phyloP scores from a whole-genome alignment of 2,888 invertebrate genomes.

The Rotaria sp. region DNA sequence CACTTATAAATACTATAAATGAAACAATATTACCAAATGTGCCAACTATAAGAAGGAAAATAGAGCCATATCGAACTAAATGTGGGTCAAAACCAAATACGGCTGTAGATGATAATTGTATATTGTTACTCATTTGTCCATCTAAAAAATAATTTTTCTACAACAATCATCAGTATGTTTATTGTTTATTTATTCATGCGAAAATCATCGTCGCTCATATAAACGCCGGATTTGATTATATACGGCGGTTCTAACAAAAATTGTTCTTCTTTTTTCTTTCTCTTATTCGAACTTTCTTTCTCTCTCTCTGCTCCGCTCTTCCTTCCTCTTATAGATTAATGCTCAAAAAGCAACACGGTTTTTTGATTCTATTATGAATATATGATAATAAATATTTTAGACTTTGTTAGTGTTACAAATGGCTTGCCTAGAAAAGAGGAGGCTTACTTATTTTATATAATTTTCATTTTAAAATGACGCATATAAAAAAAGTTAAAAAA shows the following conservation, averaged over 20 bases:
- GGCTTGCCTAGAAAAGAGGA: background rate
- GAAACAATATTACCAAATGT: constrained; percentile 38
- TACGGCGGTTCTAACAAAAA: background rate
- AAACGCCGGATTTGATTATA: background rate
- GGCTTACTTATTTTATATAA: background rate
- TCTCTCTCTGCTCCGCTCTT: background rate
- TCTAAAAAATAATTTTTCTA: background rate
- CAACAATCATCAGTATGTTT: background rate
- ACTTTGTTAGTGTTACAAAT: background rate
- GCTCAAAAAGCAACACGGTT: background rate
- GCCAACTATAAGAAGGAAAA: constrained; percentile 32
- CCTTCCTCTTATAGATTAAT: background rate
- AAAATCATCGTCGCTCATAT: background rate
- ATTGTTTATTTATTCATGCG: background rate
- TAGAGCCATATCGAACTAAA: constrained; percentile 33
- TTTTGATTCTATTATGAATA: background rate
- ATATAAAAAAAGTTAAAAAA: background rate
- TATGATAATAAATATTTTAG: background rate
- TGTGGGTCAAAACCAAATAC: constrained; percentile 12
- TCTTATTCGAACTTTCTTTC: background rate
- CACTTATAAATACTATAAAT: constrained; percentile 30
- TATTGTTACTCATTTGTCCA: background rate
- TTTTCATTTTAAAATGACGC: background rate
- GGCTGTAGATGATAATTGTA: background rate
- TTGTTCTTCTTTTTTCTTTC: background rate